phyloP scores from a whole-genome alignment of 2,888 invertebrate species.

The Andrena praecox region DNA sequence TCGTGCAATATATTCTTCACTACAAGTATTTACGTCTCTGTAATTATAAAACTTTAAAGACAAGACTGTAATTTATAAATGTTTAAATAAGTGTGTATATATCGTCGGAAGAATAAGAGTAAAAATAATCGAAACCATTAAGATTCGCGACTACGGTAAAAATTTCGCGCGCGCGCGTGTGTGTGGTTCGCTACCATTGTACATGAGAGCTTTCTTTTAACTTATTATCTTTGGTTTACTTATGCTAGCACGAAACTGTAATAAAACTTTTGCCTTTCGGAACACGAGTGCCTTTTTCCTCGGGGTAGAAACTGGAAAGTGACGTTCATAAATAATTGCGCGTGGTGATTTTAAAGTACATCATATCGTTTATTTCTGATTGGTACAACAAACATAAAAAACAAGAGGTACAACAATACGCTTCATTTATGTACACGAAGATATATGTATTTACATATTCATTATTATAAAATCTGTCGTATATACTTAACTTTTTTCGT shows the following conservation, averaged over 20 bases:
- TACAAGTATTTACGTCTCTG: slow-evolving; percentile 25
- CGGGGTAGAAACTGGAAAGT: background rate
- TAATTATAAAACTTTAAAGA: slow-evolving; percentile 31
- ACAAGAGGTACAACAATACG: slow-evolving; percentile 30
- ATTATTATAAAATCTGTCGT: slow-evolving; percentile 15
- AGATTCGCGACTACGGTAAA: background rate
- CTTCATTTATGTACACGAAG: slow-evolving; percentile 28
- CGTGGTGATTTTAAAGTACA: background rate
- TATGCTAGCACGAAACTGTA: slow-evolving; percentile 25
- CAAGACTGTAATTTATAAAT: slow-evolving; percentile 61
- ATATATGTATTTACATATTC: slow-evolving; percentile 46
- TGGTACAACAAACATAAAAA: slow-evolving; percentile 51
- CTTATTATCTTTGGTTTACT: slow-evolving; percentile 46
- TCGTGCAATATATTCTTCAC: slow-evolving; percentile 59
- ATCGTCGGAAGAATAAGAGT: slow-evolving; percentile 13
- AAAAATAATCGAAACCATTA: slow-evolving; percentile 2
- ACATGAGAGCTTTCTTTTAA: slow-evolving; percentile 40
- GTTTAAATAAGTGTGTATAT: slow-evolving; percentile 51
- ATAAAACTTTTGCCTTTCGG: slow-evolving; percentile 41
- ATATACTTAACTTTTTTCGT: background rate
- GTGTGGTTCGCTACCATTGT: slow-evolving; percentile 1
- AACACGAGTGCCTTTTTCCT: background rate
- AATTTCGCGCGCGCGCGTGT: background rate
- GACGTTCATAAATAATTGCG: background rate
- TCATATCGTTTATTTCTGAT: slow-evolving; percentile 43